Base-by-base conservation (phyloP, 2,888 invertebrate species). In the Dicyrtomina minuta region DNA sequence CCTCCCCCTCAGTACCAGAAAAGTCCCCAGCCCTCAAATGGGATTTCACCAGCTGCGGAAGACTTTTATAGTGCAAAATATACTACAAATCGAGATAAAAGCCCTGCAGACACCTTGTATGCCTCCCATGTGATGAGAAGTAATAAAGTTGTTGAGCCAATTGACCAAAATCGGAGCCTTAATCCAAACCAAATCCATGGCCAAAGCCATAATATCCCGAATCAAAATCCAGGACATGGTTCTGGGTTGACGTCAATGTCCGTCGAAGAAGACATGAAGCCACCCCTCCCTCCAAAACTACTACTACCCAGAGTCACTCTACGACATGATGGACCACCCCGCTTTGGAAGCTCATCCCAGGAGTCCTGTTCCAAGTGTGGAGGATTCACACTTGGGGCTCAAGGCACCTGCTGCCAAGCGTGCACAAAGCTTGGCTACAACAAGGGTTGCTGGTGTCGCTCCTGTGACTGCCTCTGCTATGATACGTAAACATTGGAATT, bases 371-470 rank as follows among this genome's bases (percentile, higher is more conserved):
- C 26, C 17, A 64, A 64, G 20, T 64, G 64, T 51, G 64, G 64
- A 64, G 64, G 64, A 1, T 64, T 51, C 17, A 27, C 64, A 13
- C 10, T 51, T 8, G 64, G 64, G 5, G 51, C 26, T 0, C 6
- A 10, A 8, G 64, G 64, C 5, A 27, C 49, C 1, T 64, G 64
- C 39, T 64, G 64, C 33, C 15, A 49, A 12, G 27, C 64, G n/a
- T 64, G 64, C 20, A 51, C 27, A 17, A 64, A 46, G 22, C 20
- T 64, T 10, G 64, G 64, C 15, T 64, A 64, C 51, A 61, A 61
- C n/a, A 64, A 51, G 15, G 64, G 64, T 13, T 64, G 64, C 22
- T 64, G 64, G 64, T 64, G 64, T 51, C 22, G 64, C 1, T n/a
- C 10, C 12, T 49, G 39, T 13, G 64, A 64, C 26, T 64, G 64